phyloP scores from a whole-genome alignment of 2,113 vertebrate species.

The Saguinus imperator region DNA sequence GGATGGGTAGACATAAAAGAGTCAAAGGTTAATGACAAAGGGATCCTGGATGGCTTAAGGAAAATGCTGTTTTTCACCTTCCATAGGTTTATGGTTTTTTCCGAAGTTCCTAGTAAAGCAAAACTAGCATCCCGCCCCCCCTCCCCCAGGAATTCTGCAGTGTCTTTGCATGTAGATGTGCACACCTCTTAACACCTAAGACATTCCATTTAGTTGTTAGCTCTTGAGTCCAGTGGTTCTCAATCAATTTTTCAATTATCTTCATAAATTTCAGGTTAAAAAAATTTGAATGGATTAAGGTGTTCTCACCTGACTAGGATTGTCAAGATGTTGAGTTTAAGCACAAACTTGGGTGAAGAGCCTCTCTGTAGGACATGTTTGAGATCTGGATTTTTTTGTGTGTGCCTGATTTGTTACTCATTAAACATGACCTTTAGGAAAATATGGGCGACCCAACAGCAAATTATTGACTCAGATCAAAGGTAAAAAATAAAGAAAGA shows the following conservation, averaged over 20 bases:
- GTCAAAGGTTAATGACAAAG: background rate
- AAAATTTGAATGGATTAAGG: background rate
- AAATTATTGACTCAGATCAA: background rate
- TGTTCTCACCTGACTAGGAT: background rate
- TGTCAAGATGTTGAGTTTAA: background rate
- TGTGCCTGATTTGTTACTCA: background rate
- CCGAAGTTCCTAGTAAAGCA: background rate
- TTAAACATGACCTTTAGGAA: background rate
- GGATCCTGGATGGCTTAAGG: background rate
- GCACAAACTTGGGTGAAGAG: background rate
- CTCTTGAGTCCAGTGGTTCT: background rate
- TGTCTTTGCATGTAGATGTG: background rate
- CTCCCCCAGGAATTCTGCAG: background rate
- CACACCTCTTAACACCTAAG: background rate
- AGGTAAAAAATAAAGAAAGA: background rate
- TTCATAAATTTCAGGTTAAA: background rate
- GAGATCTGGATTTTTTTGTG: background rate
- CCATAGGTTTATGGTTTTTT: background rate
- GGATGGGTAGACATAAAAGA: background rate
- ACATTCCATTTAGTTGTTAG: background rate
- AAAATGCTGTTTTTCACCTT: background rate
- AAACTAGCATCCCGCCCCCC: no score
- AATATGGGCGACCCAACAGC: background rate
- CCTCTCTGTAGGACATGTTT: background rate
- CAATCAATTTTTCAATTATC: background rate